Conservation (phyloP, 2,113 vertebrate genomes). For the Forbesichthys agassizii region DNA sequence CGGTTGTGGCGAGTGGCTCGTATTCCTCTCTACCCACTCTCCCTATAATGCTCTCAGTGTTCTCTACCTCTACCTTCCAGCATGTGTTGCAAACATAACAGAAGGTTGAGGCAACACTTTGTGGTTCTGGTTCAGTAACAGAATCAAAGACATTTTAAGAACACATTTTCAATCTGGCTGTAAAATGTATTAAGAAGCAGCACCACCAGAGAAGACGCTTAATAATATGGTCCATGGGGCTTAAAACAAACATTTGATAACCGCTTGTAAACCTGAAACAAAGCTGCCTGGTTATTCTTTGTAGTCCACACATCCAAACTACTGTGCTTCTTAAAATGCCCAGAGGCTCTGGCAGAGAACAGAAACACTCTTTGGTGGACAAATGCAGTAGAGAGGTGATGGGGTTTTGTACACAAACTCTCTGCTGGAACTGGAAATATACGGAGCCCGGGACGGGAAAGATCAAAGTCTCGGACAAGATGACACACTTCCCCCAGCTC, state of each 20-base stretch:
- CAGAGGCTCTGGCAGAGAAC: slow-evolving; percentile 58
- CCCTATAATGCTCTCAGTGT: too few relatives aligned
- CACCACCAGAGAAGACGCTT: slow-evolving; percentile 41
- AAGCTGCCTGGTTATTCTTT: slow-evolving; percentile 54
- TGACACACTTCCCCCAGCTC: slow-evolving; percentile 63
- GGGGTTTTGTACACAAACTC: slow-evolving; percentile 54
- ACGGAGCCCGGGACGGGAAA: slow-evolving; percentile 50
- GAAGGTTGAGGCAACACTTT: too few relatives aligned
- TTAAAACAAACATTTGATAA: slow-evolving; percentile 66
- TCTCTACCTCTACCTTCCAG: too few relatives aligned
- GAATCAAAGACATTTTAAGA: background rate
- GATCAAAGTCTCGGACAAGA: slow-evolving; percentile 71
- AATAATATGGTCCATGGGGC: slow-evolving; percentile 40
- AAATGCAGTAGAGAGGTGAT: slow-evolving; percentile 62
- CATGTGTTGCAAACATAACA: too few relatives aligned
- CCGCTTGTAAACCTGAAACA: slow-evolving; percentile 59
- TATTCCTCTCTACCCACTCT: too few relatives aligned
- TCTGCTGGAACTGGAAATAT: slow-evolving; percentile 58
- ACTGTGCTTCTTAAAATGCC: slow-evolving; percentile 49
- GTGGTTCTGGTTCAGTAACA: too few relatives aligned
- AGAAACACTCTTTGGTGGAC: slow-evolving; percentile 55
- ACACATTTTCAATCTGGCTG: slow-evolving; percentile 50
- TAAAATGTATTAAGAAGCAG: slow-evolving; percentile 52
- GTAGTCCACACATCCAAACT: slow-evolving; percentile 60
- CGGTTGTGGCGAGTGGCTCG: too few relatives aligned